Evolutionary conservation across 1,140 invertebrate genomes (phyloP).

Genomic region (Philaenus spumarius): DNA sequence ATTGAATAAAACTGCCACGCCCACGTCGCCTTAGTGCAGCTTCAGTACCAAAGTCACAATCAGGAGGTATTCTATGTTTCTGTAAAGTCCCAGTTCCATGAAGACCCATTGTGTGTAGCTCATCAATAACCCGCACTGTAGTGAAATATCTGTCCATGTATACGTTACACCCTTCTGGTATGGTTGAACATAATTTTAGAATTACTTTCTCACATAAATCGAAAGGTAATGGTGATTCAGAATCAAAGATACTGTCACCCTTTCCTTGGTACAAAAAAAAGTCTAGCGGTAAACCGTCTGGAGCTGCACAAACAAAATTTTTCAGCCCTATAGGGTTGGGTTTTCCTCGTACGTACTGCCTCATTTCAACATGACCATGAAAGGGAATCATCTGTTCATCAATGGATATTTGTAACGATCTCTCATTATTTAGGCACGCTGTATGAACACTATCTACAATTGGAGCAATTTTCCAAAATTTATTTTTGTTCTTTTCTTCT

Average conservation of each 20-base stretch:
- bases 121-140: not conserved
- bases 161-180: not conserved
- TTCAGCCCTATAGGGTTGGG: slow-evolving; percentile 25
- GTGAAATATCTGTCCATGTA: slow-evolving; percentile 18
- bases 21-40: not conserved
- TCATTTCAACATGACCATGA: slow-evolving; percentile 20
- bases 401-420: slow-evolving; percentile 19
- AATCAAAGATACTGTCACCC: too few relatives aligned
- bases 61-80: slow-evolving; percentile 1
- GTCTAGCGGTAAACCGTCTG: not conserved
- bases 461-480: slow-evolving; percentile 17
- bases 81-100: slow-evolving; percentile 11
- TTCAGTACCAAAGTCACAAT: not conserved
- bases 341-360: slow-evolving; percentile 26
- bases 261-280: not conserved
- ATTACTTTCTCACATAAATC: slow-evolving; percentile 8
- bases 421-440: slow-evolving; percentile 8
- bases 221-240: not conserved
- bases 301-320: slow-evolving; percentile 10
- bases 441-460: slow-evolving; percentile 8
- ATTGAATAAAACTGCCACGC: not conserved
- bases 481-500: slow-evolving; percentile 11
- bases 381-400: slow-evolving; percentile 33
- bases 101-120: not conserved
- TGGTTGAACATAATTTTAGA: slow-evolving; percentile 8